Base-by-base conservation (phyloP, 2,888 invertebrate genomes). In the Agrochola lychnidis region DNA sequence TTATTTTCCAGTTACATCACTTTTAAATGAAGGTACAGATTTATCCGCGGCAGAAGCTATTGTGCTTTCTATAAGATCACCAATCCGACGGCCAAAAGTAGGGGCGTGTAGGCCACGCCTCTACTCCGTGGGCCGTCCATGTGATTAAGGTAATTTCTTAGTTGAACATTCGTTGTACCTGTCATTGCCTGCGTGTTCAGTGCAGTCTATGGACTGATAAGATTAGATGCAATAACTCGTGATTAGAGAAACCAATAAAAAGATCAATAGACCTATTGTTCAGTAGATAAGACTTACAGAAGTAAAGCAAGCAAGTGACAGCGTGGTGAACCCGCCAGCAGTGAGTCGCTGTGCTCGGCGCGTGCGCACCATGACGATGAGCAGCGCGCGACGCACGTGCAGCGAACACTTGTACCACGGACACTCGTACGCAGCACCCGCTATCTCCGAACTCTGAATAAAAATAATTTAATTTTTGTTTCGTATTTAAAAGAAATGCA, bases 261-360 rank as follows among this genome's bases (percentile, higher is more conserved):
- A 25, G 14, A 78, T 78, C 36, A 57, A 19, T 25, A 45, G 2
- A 56, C 19, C 30, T 70, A 69, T 10, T n/a, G 6, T n/a, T 62
- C 10, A 14, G 10, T 45, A 36, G 66, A 45, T 61, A 61, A 42
- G 4, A 86, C 90, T 87, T 71, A 97, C 97, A 66, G 94, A 91
- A 84, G 94, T 94, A 79, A 97, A 97, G 14, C 95, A 93, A 19
- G 89, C 90, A 7, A 97, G 88, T 0, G 96, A 96, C 0, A 97
- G 90, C 2, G 93, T 91, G 25, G 95, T 95, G 78, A 96, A 93
- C n/a, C 95, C 95, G 4, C 94, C 95, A 2, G 95, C 97, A 22
- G 93, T 94, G 19, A 97, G 87, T 40, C 78, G 84, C 12, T 92
- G 87, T 2, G 92, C 84, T 7, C 93, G 88, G 1, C 91, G 89